Evolutionary conservation across 2,113 vertebrate species (phyloP).

Genomic region (Mandrillus leucophaeus): DNA sequence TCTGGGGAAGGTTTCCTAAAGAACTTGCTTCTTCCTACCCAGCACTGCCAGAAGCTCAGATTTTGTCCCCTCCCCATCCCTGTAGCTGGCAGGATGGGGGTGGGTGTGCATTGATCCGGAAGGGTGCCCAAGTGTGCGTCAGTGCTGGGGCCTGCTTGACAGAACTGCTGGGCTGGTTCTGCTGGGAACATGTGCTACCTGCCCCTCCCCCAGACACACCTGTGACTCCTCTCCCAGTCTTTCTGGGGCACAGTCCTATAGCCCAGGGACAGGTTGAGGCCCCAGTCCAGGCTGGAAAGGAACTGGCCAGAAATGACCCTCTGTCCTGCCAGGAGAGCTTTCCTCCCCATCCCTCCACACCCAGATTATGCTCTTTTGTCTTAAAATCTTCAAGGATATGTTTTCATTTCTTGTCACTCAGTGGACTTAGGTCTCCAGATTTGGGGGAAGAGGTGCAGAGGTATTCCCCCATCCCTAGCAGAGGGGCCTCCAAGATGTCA

Average conservation of each 20-base stretch:
- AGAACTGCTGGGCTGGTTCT: slow-evolving; percentile 69
- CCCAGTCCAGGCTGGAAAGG: neutral
- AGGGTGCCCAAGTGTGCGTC: slow-evolving; percentile 46
- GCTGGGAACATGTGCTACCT: neutral
- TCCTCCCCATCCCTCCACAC: neutral
- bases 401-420: neutral
- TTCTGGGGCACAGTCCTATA: neutral
- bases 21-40: neutral
- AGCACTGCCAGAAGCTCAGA: neutral
- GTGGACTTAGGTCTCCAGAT: neutral
- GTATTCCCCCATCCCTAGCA: neutral
- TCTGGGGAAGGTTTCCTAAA: neutral
- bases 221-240: slow-evolving; percentile 27
- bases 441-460: neutral
- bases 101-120: slow-evolving; percentile 32
- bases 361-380: neutral
- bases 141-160: neutral
- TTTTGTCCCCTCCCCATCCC: neutral
- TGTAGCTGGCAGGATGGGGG: neutral
- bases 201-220: neutral
- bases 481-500: neutral
- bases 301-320: neutral
- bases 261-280: neutral
- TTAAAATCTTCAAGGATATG: neutral
- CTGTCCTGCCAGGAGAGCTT: neutral